These are phyloP conservation scores for Triplophysa rosa DNA, from an alignment of 2,113 vertebrate species.

Conservation along the genomic window DNA sequence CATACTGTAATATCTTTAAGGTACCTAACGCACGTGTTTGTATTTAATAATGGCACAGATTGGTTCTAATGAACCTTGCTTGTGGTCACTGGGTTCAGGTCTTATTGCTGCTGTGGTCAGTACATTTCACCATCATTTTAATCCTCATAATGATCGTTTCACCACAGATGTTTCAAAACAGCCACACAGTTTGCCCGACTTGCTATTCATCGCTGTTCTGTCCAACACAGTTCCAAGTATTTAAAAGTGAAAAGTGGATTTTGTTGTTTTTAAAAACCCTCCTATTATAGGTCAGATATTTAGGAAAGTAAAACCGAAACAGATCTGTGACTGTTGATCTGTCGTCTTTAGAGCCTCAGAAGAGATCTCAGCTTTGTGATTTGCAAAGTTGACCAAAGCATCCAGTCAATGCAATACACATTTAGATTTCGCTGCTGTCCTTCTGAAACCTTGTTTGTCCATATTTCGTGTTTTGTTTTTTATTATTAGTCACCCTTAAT, in stretches of 20 bases:
- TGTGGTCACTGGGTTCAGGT: slow-evolving; percentile 23
- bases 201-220: neutral
- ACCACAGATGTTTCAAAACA: slow-evolving; percentile 29
- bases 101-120: slow-evolving; percentile 28
- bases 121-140: slow-evolving; percentile 28
- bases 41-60: slow-evolving; percentile 23
- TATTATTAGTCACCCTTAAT: no score
- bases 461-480: no score
- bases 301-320: neutral
- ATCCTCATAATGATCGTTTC: slow-evolving; percentile 29
- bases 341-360: neutral
- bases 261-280: neutral
- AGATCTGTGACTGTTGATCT: no score
- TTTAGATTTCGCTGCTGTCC: no score
- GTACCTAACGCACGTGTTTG: slow-evolving; percentile 5
- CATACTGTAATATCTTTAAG: neutral
- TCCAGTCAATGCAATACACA: neutral
- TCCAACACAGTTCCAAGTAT: slow-evolving; percentile 14
- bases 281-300: neutral
- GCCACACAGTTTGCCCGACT: slow-evolving; percentile 9
- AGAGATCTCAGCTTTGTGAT: neutral
- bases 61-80: slow-evolving; percentile 26
- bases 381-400: neutral
- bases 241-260: neutral
- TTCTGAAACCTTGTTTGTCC: no score